Evolutionary conservation across 2,113 vertebrate genomes (phyloP).

Genomic region (Naja naja): DNA sequence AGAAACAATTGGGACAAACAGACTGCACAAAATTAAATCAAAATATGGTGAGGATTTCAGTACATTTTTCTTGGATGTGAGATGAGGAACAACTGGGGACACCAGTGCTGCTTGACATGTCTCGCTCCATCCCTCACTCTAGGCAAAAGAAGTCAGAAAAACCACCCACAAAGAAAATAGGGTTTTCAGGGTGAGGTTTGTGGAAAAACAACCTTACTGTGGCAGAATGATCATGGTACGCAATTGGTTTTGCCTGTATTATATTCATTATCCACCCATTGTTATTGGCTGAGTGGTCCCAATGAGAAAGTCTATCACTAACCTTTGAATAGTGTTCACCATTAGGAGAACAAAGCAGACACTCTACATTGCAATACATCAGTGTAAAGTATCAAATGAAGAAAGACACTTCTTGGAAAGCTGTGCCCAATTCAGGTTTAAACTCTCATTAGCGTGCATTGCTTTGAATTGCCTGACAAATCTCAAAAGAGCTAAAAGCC

Average conservation of each 20-base stretch:
- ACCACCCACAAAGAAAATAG: slow-evolving; percentile 24
- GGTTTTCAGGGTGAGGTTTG: slow-evolving; percentile 22
- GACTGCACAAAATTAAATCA: neutral
- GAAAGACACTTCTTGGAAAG: slow-evolving; percentile 53
- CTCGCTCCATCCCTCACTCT: neutral
- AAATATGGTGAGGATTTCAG: neutral
- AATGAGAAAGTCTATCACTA: slow-evolving; percentile 45
- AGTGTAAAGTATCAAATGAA: slow-evolving; percentile 59
- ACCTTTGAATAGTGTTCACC: slow-evolving; percentile 45
- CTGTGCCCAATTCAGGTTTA: slow-evolving; percentile 36
- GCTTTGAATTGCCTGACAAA: slow-evolving; percentile 54
- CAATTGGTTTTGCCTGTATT: slow-evolving; percentile 47
- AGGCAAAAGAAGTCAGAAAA: slow-evolving; percentile 28
- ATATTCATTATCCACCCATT: slow-evolving; percentile 16
- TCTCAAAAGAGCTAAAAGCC: slow-evolving; percentile 62
- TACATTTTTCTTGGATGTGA: neutral
- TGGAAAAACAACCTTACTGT: slow-evolving; percentile 28
- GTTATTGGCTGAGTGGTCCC: slow-evolving; percentile 38
- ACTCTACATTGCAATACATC: slow-evolving; percentile 49
- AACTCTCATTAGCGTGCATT: slow-evolving; percentile 42
- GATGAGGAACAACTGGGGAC: neutral
- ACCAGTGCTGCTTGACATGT: neutral
- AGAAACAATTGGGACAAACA: neutral
- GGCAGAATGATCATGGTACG: slow-evolving; percentile 50
- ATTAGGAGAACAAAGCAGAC: slow-evolving; percentile 55